These are phyloP conservation scores for Halictus rubicundus DNA, from an alignment of 1,140 invertebrate genomes.

Conservation along the genomic window DNA sequence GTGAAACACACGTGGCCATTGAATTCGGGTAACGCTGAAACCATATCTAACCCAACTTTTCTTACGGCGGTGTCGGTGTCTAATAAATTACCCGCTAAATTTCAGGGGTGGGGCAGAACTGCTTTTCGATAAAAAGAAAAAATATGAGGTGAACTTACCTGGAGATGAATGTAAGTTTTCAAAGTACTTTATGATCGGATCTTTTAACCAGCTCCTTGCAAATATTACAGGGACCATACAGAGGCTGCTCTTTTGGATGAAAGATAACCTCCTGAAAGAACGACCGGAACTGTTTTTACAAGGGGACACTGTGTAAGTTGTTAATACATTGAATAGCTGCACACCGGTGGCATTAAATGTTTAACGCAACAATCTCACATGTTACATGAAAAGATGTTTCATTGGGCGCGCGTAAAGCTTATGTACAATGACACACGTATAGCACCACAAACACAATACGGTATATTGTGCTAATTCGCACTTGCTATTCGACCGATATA, in stretches of 20 bases:
- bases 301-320: conserved; percentile 88
- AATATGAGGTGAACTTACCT: conserved; percentile 85
- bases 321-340: background rate
- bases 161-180: conserved; percentile 78
- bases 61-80: background rate
- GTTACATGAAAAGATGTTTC: background rate
- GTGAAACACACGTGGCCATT: conserved; percentile 59
- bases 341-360: background rate
- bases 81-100: conserved; percentile 27
- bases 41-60: conserved; percentile 19
- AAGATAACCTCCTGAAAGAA: conserved; percentile 91
- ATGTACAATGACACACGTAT: background rate
- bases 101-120: conserved; percentile 93
- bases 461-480: conserved; percentile 31
- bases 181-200: background rate
- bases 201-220: conserved; percentile 21
- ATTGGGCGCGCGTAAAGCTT: background rate
- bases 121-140: conserved; percentile 91
- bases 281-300: conserved; percentile 94
- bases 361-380: background rate
- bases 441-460: conserved; percentile 14
- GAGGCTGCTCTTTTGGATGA: conserved; percentile 89
- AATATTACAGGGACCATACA: conserved; percentile 86
- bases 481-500: conserved; percentile 1
- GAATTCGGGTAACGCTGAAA: conserved; percentile 70